These are phyloP conservation scores for Athalia rosae DNA, from an alignment of 2,888 invertebrate genomes.

Conservation along the genomic window DNA sequence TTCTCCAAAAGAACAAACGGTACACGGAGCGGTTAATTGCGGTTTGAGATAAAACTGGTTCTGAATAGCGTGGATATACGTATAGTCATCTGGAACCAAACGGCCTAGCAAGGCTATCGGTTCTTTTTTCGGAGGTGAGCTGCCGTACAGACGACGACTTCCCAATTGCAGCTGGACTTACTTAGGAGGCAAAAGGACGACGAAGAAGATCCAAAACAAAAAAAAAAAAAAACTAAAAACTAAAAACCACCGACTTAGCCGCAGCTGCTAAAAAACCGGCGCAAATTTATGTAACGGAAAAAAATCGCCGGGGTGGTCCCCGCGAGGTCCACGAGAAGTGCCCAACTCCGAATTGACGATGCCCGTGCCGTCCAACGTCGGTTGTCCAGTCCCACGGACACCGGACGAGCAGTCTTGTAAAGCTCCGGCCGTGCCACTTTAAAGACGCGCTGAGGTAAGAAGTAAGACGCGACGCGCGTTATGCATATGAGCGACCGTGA, in stretches of 20 bases:
- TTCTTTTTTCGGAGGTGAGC: neutral
- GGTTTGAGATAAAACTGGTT: constrained; percentile 36
- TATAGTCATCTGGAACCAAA: constrained; percentile 17
- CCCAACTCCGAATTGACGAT: constrained; percentile 8
- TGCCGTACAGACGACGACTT: neutral
- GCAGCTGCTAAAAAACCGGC: constrained; percentile 22
- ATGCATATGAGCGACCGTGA: constrained; percentile 49
- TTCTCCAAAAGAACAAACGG: constrained; percentile 37
- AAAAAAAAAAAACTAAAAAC: neutral
- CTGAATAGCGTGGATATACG: neutral
- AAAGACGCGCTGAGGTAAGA: constrained; percentile 50
- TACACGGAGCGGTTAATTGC: constrained; percentile 37
- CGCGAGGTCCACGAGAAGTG: constrained; percentile 6
- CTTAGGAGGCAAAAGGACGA: neutral
- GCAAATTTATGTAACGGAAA: constrained; percentile 43
- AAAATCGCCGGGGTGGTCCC: constrained; percentile 42
- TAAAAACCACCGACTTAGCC: neutral
- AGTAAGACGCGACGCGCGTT: constrained; percentile 48
- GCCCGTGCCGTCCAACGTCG: constrained; percentile 17
- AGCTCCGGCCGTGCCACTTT: constrained; percentile 39
- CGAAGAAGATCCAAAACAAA: neutral
- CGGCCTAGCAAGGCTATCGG: constrained; percentile 37
- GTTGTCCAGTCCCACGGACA: constrained; percentile 41
- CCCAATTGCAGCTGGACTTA: neutral
- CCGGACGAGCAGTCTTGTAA: constrained; percentile 30